Evolutionary conservation across 2,888 invertebrate species (phyloP).

Genomic region (Oithona nana): DNA sequence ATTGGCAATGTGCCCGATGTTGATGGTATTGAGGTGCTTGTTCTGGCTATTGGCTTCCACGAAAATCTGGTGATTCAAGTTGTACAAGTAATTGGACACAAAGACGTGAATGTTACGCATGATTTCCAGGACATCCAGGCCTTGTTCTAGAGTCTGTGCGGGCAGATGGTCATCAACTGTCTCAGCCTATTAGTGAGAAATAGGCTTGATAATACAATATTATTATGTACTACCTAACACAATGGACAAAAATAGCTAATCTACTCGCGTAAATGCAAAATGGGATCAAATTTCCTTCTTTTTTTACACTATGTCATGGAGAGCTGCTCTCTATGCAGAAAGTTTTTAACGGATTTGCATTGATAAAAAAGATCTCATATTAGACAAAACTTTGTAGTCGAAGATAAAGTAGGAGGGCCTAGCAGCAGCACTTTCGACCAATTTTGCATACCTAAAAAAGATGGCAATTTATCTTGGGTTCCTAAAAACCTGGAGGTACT

Average conservation of each 20-base stretch:
- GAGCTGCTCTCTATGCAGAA: no score
- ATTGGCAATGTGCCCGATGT: constrained; percentile 84
- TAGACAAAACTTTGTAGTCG: no score
- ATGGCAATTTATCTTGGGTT: no score
- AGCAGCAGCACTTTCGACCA: no score
- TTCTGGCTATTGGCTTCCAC: constrained; percentile 75
- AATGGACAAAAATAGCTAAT: neutral
- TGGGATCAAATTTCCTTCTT: no score
- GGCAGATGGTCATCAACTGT: constrained; percentile 85
- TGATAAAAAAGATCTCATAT: no score
- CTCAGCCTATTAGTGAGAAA: constrained; percentile 34
- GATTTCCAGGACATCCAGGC: constrained; percentile 85
- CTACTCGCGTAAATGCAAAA: no score
- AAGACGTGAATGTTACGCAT: constrained; percentile 91
- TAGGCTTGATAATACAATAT: neutral
- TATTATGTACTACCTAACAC: neutral
- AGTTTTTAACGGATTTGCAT: no score
- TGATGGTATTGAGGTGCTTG: constrained; percentile 84
- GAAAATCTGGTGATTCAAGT: constrained; percentile 88
- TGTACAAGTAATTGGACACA: constrained; percentile 79
- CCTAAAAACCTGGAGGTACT: no score
- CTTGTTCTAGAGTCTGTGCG: constrained; percentile 89
- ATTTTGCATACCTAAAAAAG: no score
- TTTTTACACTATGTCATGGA: no score
- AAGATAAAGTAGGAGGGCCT: no score